Evolutionary conservation across 2,113 vertebrate species (phyloP).

Genomic region (Semnopithecus entellus): DNA sequence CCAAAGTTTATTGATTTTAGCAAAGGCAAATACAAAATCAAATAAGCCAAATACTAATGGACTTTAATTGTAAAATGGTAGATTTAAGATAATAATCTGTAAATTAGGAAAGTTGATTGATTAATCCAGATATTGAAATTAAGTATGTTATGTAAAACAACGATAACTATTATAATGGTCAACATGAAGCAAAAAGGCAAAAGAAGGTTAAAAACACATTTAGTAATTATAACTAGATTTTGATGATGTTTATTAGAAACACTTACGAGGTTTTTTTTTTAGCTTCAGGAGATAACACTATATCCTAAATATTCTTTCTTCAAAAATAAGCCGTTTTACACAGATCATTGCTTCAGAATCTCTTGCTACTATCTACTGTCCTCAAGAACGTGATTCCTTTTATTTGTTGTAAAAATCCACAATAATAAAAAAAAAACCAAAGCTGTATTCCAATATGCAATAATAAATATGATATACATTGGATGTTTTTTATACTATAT

Average conservation of each 20-base stretch:
- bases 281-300: neutral
- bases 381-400: neutral
- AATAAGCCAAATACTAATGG: neutral
- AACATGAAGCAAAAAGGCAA: neutral
- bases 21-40: neutral
- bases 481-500: neutral
- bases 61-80: neutral
- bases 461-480: neutral
- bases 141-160: too few relatives aligned
- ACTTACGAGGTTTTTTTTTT: neutral
- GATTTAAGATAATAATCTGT: neutral
- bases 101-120: neutral
- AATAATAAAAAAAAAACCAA: neutral
- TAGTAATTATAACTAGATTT: neutral
- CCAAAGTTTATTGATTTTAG: neutral
- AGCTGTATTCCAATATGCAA: neutral
- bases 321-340: neutral
- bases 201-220: neutral
- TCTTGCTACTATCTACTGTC: neutral
- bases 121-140: neutral
- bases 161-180: neutral
- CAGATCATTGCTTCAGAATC: neutral
- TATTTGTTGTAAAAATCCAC: neutral
- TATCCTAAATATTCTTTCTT: neutral
- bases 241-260: neutral